Base-by-base conservation (phyloP, 2,888 invertebrate genomes). In the Pseudococcus viburni region DNA sequence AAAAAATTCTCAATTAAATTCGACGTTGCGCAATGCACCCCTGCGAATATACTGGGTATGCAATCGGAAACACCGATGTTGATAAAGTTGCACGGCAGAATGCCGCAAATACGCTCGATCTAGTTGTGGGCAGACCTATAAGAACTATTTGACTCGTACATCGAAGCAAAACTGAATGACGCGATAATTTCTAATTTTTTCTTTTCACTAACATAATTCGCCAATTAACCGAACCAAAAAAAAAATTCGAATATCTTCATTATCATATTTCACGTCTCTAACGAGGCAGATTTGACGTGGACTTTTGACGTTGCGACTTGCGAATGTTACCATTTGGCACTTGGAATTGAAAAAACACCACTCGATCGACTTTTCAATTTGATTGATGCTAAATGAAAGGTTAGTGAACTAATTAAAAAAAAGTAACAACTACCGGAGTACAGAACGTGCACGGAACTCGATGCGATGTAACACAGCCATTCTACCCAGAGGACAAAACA, bases 371-470 rank as follows among this genome's bases (percentile, higher is more conserved):
- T 83, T 26, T 46, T 46, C 46, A 19, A 83, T 22, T 83, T 83
- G 42, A 46, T 46, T 83, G 80, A 83, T 46, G 42, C 17, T 19
- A 83, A 42, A 19, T 33, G 46, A 83, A 83, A 83, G 80, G 80
- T 83, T 83, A 46, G 80, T 15, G 46, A 83, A 83, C 80, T 83
- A 83, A 83, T 83, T 83, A 46, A 83, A 83, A 83, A 83, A 80
- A 42, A 42, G 42, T 46, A 83, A 46, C 46, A 19, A 83, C 80
- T 83, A 46, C 80, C 80, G 80, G 46, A 83, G 46, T 83, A 39
- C 39, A 33, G 17, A 64, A 64, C 22, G 64, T 19, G 39, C 39
- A 22, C 80, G 80, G 80, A 83, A 83, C 80, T 83, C 46, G 80
- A 46, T 17, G 42, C 42, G 42, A 42, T 42, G 42, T 42, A 42